Evolutionary conservation across 2,888 invertebrate genomes (phyloP).

Genomic region (Steromphala cineraria): DNA sequence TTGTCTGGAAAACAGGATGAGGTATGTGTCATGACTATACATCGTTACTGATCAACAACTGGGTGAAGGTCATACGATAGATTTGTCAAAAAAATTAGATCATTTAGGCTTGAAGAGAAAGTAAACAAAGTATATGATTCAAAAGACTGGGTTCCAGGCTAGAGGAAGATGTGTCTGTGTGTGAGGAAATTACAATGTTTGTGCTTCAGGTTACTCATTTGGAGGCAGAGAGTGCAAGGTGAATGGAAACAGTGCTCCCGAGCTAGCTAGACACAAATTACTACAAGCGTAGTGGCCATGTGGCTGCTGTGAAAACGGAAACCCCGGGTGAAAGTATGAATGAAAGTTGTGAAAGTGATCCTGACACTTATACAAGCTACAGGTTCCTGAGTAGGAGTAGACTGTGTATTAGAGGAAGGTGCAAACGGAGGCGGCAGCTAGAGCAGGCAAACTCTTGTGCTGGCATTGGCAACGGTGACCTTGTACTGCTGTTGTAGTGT

Average conservation of each 20-base stretch:
- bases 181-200: not conserved
- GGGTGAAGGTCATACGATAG: too few species aligned
- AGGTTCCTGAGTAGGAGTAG: not conserved
- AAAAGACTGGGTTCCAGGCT: too few species aligned
- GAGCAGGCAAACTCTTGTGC: not conserved
- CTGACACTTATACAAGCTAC: not conserved
- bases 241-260: not conserved
- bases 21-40: too few species aligned
- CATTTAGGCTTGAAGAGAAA: too few species aligned
- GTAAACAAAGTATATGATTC: too few species aligned
- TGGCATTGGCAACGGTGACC: not conserved
- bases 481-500: not conserved
- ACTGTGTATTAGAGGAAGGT: not conserved
- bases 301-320: conserved; percentile 12
- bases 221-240: not conserved
- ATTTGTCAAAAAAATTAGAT: too few species aligned
- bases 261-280: not conserved
- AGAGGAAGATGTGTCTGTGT: too few species aligned
- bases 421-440: not conserved
- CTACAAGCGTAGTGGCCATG: conserved; percentile 12
- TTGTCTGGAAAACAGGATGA: too few species aligned
- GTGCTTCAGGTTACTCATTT: conserved; percentile 1
- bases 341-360: conserved; percentile 16
- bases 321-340: conserved; percentile 1
- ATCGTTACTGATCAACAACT: too few species aligned